Conservation (phyloP, 2,113 vertebrate genomes). For the Pterocles burchelli region DNA sequence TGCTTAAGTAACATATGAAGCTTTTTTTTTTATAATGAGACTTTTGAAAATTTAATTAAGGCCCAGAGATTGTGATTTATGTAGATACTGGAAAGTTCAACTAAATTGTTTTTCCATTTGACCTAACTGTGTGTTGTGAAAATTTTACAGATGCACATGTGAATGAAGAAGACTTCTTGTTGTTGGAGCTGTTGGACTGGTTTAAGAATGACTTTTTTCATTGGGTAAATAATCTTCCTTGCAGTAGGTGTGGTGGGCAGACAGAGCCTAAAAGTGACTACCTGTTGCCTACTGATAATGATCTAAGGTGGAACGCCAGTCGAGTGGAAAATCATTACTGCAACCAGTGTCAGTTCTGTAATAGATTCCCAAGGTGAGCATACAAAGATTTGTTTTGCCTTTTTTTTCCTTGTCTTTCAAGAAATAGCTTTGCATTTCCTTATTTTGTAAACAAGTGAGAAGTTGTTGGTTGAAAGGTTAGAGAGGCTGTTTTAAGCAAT, state of each 20-base stretch:
- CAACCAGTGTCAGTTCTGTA: conserved; percentile 79
- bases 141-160: conserved; percentile 78
- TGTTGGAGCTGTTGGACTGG: conserved; percentile 92
- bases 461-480: not conserved
- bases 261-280: conserved; percentile 74
- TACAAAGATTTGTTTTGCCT: not conserved
- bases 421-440: not conserved
- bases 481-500: not conserved
- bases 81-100: not conserved
- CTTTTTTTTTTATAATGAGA: not conserved
- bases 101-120: not conserved
- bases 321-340: conserved; percentile 93
- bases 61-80: not conserved
- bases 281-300: conserved; percentile 81
- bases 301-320: conserved; percentile 85
- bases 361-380: conserved; percentile 91
- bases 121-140: not conserved
- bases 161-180: conserved; percentile 86
- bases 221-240: conserved; percentile 90
- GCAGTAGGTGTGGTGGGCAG: conserved; percentile 82
- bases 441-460: not conserved
- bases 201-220: conserved; percentile 94
- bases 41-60: not conserved
- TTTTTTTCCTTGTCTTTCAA: not conserved
- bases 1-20: not conserved